phyloP scores from a whole-genome alignment of 2,888 invertebrate species.

The Leptinotarsa haldemani region DNA sequence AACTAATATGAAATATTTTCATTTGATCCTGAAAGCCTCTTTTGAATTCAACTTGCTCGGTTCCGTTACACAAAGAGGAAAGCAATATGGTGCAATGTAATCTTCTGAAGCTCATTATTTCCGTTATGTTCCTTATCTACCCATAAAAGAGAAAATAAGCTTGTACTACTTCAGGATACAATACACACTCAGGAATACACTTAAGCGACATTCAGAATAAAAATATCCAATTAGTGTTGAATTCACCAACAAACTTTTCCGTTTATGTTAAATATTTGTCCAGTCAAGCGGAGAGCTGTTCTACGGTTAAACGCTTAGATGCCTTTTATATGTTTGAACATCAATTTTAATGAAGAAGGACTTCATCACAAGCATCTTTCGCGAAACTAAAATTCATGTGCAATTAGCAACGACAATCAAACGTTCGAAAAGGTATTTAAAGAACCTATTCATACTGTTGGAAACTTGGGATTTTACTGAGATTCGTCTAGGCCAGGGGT shows the following conservation, averaged over 20 bases:
- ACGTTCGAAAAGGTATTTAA: too few species aligned
- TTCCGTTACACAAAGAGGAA: not conserved
- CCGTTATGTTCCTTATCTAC: slow-evolving; percentile 11
- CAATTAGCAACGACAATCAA: too few species aligned
- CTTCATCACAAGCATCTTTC: not conserved
- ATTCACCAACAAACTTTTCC: slow-evolving; percentile 26
- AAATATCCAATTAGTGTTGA: slow-evolving; percentile 19
- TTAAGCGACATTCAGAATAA: not conserved
- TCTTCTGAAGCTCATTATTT: not conserved
- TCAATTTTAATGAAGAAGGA: not conserved
- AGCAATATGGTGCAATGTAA: not conserved
- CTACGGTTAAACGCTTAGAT: slow-evolving; percentile 23
- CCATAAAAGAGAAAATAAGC: not conserved
- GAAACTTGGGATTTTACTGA: too few species aligned
- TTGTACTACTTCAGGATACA: slow-evolving; percentile 13
- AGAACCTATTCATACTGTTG: too few species aligned
- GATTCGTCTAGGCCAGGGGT: too few species aligned
- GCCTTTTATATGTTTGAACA: slow-evolving; percentile 17
- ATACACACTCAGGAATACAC: slow-evolving; percentile 1
- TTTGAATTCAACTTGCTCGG: not conserved
- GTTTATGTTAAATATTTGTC: slow-evolving; percentile 32
- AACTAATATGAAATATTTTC: not conserved
- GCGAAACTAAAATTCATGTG: too few species aligned
- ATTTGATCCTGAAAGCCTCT: not conserved
- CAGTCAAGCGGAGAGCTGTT: slow-evolving; percentile 20